Evolutionary conservation across 2,113 vertebrate species (phyloP).

Genomic region (Sinocyclocheilus rhinocerous): DNA sequence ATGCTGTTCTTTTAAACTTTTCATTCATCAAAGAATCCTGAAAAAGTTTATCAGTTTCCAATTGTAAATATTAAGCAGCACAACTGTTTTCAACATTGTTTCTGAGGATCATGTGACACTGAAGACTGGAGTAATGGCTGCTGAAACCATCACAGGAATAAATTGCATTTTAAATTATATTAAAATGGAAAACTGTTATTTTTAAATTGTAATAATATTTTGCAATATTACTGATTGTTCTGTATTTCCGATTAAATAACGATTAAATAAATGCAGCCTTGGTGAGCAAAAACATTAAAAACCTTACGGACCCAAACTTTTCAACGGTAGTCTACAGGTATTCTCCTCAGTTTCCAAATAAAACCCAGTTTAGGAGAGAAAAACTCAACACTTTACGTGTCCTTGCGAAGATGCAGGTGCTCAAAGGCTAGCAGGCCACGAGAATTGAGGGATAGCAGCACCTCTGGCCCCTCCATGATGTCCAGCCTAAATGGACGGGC

Average conservation of each 20-base stretch:
- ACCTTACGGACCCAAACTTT: neutral
- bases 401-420: constrained; percentile 85
- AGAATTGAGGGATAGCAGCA: constrained; percentile 90
- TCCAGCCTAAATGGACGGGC: constrained; percentile 88
- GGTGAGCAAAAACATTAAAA: neutral
- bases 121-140: neutral
- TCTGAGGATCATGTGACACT: neutral
- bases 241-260: neutral
- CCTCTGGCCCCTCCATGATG: constrained; percentile 83
- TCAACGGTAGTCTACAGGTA: neutral
- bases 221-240: too few species aligned
- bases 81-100: neutral
- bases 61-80: too few species aligned
- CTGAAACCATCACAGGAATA: neutral
- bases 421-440: constrained; percentile 88
- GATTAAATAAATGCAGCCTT: neutral
- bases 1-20: too few species aligned
- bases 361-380: neutral
- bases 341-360: neutral
- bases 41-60: too few species aligned
- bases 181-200: neutral
- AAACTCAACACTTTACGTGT: constrained; percentile 83
- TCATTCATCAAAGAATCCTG: too few species aligned
- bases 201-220: neutral
- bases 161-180: neutral